Conservation (phyloP, 2,888 invertebrate species). For the Atrina japonica region DNA sequence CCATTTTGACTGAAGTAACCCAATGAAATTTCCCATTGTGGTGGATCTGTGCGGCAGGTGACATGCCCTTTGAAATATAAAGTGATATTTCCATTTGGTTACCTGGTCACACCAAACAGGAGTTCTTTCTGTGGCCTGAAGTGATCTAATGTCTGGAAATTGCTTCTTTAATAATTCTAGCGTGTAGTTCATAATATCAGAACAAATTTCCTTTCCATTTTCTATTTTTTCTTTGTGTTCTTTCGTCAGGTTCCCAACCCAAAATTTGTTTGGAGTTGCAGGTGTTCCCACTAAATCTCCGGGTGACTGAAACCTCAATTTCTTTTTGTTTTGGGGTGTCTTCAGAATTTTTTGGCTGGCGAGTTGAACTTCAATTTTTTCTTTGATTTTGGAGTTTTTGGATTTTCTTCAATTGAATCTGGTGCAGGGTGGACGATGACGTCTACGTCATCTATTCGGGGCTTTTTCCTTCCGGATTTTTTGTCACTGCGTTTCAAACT, state of each 20-base stretch:
- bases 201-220: neutral
- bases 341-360: neutral
- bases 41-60: slow-evolving; percentile 22
- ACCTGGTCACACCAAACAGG: slow-evolving; percentile 10
- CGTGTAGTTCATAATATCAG: slow-evolving; percentile 10
- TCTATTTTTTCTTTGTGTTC: slow-evolving; percentile 17
- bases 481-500: slow-evolving; percentile 11
- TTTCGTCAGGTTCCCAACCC: slow-evolving; percentile 1
- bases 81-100: neutral
- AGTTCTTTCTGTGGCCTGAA: neutral
- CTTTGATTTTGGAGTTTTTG: slow-evolving; percentile 1
- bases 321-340: neutral
- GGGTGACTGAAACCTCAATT: neutral
- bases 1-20: slow-evolving; percentile 11
- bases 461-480: slow-evolving; percentile 15
- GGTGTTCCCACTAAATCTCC: neutral
- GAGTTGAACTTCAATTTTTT: neutral
- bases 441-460: slow-evolving; percentile 8
- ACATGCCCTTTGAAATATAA: neutral
- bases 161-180: neutral
- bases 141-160: neutral
- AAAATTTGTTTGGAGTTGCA: neutral
- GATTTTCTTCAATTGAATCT: neutral
- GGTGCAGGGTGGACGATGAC: neutral
- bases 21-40: slow-evolving; percentile 20